Evolutionary conservation across 2,113 vertebrate genomes (phyloP).

Genomic region (Fukomys damarensis): DNA sequence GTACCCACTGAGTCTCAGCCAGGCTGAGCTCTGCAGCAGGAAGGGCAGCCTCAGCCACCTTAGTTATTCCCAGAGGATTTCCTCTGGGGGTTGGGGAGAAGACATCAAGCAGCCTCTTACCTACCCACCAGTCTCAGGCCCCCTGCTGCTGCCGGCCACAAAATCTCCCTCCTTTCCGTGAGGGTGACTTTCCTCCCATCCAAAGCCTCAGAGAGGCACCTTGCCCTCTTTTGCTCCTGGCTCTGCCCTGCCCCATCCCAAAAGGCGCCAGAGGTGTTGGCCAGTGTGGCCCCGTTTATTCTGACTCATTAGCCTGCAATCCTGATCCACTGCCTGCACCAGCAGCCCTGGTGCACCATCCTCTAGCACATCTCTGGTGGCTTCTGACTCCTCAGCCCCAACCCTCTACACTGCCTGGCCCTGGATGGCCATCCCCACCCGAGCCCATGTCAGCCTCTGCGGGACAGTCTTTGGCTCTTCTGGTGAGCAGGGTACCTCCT

Average conservation of each 20-base stretch:
- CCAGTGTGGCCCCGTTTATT: rapidly evolving
- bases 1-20: rapidly evolving
- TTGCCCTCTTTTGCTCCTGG: not conserved
- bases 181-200: not conserved
- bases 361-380: not conserved
- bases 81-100: too few relatives aligned
- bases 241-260: not conserved
- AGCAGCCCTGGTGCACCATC: not conserved
- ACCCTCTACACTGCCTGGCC: not conserved
- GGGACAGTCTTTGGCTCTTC: not conserved
- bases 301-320: not conserved
- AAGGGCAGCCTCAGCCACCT: rapidly evolving
- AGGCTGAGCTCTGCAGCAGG: not conserved
- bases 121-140: not conserved
- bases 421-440: not conserved
- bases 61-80: not conserved
- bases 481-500: too few relatives aligned
- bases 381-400: rapidly evolving
- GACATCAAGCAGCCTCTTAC: not conserved
- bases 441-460: too few relatives aligned
- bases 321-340: rapidly evolving
- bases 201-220: not conserved
- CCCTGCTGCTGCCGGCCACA: rapidly evolving
- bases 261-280: not conserved
- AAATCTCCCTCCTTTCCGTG: not conserved